Conservation (phyloP, 2,888 invertebrate species). For the Acrobasis consociella region DNA sequence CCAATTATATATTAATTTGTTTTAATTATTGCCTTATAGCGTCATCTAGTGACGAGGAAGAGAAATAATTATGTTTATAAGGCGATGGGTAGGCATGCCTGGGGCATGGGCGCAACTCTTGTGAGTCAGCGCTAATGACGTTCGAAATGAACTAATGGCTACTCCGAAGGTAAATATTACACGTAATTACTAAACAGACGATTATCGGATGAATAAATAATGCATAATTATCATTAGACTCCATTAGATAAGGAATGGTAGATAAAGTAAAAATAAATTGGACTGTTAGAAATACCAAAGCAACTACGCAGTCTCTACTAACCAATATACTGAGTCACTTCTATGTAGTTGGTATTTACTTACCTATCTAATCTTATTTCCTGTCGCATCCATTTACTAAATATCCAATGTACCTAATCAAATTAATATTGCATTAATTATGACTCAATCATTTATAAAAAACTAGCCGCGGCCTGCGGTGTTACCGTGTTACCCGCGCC, state of each 20-base stretch:
- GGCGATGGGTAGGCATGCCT: no score
- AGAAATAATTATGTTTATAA: no score
- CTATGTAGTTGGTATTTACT: slow-evolving; percentile 27
- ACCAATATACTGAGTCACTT: slow-evolving; percentile 48
- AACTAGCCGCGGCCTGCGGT: no score
- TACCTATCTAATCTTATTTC: slow-evolving; percentile 59
- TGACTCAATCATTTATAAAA: slow-evolving; percentile 30
- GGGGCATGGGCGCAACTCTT: no score
- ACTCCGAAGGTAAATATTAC: slow-evolving; percentile 57
- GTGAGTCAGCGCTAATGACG: slow-evolving; percentile 69
- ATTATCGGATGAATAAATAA: slow-evolving; percentile 43
- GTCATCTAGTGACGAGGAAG: no score
- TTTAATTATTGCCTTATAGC: no score
- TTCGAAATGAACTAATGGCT: slow-evolving; percentile 48
- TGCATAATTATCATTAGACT: slow-evolving; percentile 26
- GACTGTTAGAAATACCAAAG: slow-evolving; percentile 32
- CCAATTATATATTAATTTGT: no score
- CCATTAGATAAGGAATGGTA: slow-evolving; percentile 22
- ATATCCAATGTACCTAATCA: slow-evolving; percentile 3
- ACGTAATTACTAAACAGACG: slow-evolving; percentile 48
- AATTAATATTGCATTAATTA: slow-evolving; percentile 6
- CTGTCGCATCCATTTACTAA: slow-evolving; percentile 37
- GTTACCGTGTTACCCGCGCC: no score
- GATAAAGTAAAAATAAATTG: slow-evolving; percentile 15
- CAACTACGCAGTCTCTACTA: slow-evolving; percentile 41